Evolutionary conservation across 2,888 invertebrate genomes (phyloP).

Genomic region (Dryobotodes eremita): DNA sequence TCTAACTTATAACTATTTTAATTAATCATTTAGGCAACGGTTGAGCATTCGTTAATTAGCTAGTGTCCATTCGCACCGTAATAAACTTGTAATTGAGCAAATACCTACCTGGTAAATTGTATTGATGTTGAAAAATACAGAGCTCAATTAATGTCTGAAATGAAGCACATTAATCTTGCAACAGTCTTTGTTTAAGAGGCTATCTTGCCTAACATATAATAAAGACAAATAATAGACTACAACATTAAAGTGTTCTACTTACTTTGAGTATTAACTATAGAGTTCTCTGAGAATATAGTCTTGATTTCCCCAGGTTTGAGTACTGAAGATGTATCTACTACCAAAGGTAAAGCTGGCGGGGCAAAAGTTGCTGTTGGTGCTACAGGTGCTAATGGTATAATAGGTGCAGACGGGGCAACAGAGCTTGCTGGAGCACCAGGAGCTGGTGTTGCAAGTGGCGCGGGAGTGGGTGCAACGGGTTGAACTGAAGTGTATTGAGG

Average conservation of each 20-base stretch:
- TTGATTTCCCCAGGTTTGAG: constrained; percentile 58
- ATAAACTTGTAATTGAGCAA: constrained; percentile 38
- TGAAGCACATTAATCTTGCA: constrained; percentile 27
- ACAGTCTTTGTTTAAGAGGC: background rate
- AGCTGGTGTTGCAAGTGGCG: constrained; percentile 25
- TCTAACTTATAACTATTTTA: constrained; percentile 36
- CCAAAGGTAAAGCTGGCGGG: constrained; percentile 13
- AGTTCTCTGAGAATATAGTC: constrained; percentile 70
- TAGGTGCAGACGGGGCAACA: constrained; percentile 30
- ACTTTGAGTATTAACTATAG: constrained; percentile 79
- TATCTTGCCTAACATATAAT: constrained; percentile 17
- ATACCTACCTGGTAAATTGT: constrained; percentile 28
- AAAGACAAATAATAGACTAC: constrained; percentile 7
- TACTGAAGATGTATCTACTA: constrained; percentile 41
- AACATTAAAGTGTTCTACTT: constrained; percentile 55
- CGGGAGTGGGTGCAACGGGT: constrained; percentile 29
- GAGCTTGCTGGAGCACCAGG: constrained; percentile 29
- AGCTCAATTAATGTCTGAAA: constrained; percentile 13
- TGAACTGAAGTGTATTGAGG: constrained; percentile 37
- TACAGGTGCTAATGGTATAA: constrained; percentile 19
- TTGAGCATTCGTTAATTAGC: constrained; percentile 41
- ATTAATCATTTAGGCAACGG: constrained; percentile 40
- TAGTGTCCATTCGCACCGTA: constrained; percentile 41
- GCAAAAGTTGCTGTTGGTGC: constrained; percentile 26
- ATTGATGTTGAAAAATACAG: constrained; percentile 42